A percentile compares a stretch with the other conserved stretches of the same genome.
Conservation (phyloP, 2,113 vertebrate species). For the Cynoglossus semilaevis region DNA sequence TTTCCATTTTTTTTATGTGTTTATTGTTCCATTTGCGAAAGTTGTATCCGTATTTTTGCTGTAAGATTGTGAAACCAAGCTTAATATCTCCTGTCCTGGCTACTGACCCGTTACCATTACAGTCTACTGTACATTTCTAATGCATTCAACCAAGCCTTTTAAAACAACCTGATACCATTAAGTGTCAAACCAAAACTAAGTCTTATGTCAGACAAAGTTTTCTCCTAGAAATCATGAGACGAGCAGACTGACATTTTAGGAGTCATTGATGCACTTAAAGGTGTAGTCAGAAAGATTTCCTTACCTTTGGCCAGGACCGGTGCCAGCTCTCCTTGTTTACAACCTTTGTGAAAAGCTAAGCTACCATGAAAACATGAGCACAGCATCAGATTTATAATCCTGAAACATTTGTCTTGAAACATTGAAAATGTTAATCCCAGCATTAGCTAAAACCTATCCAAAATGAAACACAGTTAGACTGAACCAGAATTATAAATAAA, state of each 20-base stretch:
- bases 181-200: neutral
- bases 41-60: too few relatives aligned
- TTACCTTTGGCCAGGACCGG: neutral
- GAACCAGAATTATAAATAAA: too few relatives aligned
- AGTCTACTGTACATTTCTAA: too few relatives aligned
- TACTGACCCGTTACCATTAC: too few relatives aligned
- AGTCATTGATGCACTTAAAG: neutral
- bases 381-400: neutral
- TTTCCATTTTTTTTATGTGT: too few relatives aligned
- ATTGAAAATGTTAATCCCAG: too few relatives aligned
- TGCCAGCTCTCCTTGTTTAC: neutral
- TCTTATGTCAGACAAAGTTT: neutral
- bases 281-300: neutral
- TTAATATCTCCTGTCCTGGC: too few relatives aligned
- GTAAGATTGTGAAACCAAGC: too few relatives aligned
- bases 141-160: neutral
- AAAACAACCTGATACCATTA: neutral
- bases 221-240: neutral
- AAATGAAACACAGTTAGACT: too few relatives aligned
- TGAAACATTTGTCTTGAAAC: too few relatives aligned
- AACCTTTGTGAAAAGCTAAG: slow-evolving; percentile 1
- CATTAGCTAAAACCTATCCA: too few relatives aligned
- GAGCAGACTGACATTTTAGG: slow-evolving; percentile 1
- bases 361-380: neutral
- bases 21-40: too few relatives aligned